Conservation (phyloP, 2,888 invertebrate species). For the Rotaria sp. region DNA sequence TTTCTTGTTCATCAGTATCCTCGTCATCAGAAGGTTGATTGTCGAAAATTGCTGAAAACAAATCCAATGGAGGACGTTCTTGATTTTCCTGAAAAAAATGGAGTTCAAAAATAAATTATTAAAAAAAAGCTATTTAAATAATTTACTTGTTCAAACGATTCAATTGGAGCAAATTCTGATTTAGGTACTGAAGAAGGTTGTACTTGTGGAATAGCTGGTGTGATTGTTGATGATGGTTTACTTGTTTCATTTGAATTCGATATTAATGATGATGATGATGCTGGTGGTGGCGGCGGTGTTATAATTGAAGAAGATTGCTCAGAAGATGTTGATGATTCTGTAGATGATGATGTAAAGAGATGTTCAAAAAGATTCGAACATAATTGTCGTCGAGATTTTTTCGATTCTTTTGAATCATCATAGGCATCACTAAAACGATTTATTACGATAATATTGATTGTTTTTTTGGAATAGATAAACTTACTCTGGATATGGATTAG, state of each 20-base stretch:
- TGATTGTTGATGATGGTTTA: not conserved
- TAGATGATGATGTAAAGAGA: not conserved
- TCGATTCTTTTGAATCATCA: slow-evolving; percentile 21
- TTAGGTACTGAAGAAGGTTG: not conserved
- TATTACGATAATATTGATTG: not conserved
- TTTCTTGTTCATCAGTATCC: not conserved
- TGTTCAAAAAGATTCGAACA: slow-evolving; percentile 26
- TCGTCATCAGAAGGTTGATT: not conserved
- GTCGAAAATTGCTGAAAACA: not conserved
- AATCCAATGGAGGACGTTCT: slow-evolving; percentile 15
- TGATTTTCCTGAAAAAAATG: not conserved
- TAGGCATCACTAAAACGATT: not conserved
- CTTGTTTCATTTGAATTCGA: not conserved
- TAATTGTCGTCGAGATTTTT: slow-evolving; percentile 5
- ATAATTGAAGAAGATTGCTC: not conserved
- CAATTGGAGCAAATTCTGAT: not conserved
- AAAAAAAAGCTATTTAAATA: too few relatives aligned
- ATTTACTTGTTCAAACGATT: not conserved
- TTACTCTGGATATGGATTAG: slow-evolving; percentile 70
- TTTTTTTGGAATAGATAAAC: slow-evolving; percentile 41
- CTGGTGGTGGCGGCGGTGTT: too few relatives aligned
- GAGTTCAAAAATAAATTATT: too few relatives aligned
- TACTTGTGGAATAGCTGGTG: not conserved
- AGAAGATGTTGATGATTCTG: not conserved
- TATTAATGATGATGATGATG: not conserved